phyloP scores from a whole-genome alignment of 2,888 invertebrate species.

The Oeneis ivallda region DNA sequence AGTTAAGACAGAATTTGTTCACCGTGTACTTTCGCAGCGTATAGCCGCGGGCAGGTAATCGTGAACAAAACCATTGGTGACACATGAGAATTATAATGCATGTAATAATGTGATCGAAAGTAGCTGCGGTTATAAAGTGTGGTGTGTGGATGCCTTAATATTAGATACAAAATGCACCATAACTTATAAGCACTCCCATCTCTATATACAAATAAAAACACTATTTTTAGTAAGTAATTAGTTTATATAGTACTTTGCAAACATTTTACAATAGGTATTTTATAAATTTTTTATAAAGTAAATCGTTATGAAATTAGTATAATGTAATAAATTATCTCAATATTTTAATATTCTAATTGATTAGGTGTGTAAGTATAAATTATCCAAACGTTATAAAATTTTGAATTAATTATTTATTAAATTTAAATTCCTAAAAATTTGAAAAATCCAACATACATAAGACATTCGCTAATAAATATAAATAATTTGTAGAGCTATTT shows the following conservation, averaged over 20 bases:
- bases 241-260: conserved; percentile 25
- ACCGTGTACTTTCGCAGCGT: no score
- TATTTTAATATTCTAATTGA: conserved; percentile 21
- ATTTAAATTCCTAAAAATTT: conserved; percentile 26
- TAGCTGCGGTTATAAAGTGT: conserved; percentile 7
- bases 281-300: not conserved
- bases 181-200: conserved; percentile 65
- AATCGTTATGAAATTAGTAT: not conserved
- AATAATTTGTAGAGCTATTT: conserved; percentile 21
- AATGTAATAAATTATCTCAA: conserved; percentile 3
- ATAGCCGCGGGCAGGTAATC: no score
- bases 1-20: no score
- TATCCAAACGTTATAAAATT: conserved; percentile 19
- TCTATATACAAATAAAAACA: conserved; percentile 61
- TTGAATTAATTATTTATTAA: no score
- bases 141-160: conserved; percentile 45
- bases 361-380: not conserved
- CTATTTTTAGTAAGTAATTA: conserved; percentile 11
- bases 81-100: no score
- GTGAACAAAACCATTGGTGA: no score
- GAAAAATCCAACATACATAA: conserved; percentile 29
- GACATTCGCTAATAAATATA: conserved; percentile 24
- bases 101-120: not conserved
- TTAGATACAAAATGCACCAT: conserved; percentile 68
- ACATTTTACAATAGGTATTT: conserved; percentile 17